Evolutionary conservation across 2,113 vertebrate genomes (phyloP).

Genomic region (Pituophis catenifer): DNA sequence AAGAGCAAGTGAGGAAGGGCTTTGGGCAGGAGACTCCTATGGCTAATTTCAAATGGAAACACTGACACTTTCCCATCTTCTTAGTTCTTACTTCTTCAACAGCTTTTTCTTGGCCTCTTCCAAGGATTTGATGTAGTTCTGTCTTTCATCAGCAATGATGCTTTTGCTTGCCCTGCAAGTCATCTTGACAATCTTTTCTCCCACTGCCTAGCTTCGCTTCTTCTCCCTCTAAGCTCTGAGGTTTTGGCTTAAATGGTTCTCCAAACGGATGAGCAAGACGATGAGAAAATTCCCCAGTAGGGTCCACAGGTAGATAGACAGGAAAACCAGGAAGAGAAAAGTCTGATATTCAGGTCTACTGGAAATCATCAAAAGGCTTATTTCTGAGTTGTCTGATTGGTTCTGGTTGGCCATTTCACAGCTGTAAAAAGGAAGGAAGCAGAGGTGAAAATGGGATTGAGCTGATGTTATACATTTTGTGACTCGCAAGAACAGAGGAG

Average conservation of each 20-base stretch:
- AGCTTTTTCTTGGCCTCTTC: not conserved
- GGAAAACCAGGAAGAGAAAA: constrained; percentile 37
- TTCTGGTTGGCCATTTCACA: constrained; percentile 34
- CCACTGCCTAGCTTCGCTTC: not conserved
- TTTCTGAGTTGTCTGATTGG: constrained; percentile 20
- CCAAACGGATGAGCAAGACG: constrained; percentile 18
- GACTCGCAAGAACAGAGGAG: not conserved
- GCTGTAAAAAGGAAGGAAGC: not conserved
- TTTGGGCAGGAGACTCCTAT: not conserved
- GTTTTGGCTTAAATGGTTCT: constrained; percentile 8
- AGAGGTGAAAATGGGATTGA: not conserved
- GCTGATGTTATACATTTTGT: not conserved
- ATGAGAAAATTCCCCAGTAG: constrained; percentile 40
- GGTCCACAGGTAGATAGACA: constrained; percentile 32
- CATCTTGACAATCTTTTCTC: not conserved
- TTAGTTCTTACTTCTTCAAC: not conserved
- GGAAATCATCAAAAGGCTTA: constrained; percentile 40
- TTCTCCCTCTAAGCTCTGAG: not conserved
- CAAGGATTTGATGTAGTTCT: not conserved
- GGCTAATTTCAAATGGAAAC: not conserved
- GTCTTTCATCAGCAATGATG: not conserved
- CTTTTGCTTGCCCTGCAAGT: not conserved
- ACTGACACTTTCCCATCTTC: not conserved
- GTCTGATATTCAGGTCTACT: constrained; percentile 1
- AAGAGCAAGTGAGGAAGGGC: not conserved